Conservation (phyloP, 1,140 invertebrate species). For the Maniola jurtina region DNA sequence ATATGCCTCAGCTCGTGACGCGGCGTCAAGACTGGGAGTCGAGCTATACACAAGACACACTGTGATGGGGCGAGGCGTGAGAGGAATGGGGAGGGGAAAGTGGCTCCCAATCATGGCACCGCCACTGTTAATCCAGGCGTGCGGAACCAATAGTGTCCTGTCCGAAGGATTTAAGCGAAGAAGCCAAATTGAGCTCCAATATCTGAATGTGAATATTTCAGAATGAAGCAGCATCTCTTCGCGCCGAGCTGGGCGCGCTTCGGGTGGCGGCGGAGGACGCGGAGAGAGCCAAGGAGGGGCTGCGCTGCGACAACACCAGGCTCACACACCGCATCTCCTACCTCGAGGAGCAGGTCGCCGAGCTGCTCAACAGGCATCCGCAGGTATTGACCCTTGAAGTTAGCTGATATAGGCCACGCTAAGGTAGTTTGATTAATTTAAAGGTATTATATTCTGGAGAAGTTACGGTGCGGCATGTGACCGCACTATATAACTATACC, state of each 20-base stretch:
- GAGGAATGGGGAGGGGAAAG: too few species aligned
- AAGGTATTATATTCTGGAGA: too few species aligned
- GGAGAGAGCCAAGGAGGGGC: slow-evolving; percentile 80
- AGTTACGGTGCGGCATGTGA: too few species aligned
- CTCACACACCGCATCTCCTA: slow-evolving; percentile 93
- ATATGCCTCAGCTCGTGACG: too few species aligned
- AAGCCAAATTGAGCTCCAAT: neutral
- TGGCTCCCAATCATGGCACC: too few species aligned
- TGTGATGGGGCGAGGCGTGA: too few species aligned
- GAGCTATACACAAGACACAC: too few species aligned
- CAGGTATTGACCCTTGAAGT: slow-evolving; percentile 40
- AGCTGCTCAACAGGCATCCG: slow-evolving; percentile 78
- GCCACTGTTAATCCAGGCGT: too few species aligned
- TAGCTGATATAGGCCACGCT: neutral
- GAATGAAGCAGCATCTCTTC: slow-evolving; percentile 68
- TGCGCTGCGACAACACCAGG: slow-evolving; percentile 88
- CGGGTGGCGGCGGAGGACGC: slow-evolving; percentile 81
- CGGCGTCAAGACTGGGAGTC: too few species aligned
- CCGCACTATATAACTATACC: too few species aligned
- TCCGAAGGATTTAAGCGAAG: too few species aligned
- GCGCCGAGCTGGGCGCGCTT: slow-evolving; percentile 78
- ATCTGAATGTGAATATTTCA: slow-evolving; percentile 26
- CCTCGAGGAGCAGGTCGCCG: slow-evolving; percentile 91
- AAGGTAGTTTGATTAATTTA: neutral
- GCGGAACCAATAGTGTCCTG: too few species aligned